phyloP scores from a whole-genome alignment of 2,797 vertebrate genomes.

The Loriculus beryllinus region DNA sequence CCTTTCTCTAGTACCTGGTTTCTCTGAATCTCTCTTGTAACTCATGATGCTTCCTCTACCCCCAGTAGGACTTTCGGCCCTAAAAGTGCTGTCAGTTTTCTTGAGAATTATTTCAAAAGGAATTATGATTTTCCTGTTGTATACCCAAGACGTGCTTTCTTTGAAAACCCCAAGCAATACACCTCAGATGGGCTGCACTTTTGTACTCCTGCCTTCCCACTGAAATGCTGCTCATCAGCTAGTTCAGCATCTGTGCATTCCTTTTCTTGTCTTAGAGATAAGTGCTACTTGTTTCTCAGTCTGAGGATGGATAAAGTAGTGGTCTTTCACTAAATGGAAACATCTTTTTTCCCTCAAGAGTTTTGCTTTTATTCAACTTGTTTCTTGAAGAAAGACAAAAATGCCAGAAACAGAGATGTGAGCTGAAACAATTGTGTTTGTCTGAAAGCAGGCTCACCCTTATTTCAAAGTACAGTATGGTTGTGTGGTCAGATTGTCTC shows the following conservation, averaged over 20 bases:
- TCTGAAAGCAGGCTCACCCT: not conserved
- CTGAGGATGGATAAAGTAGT: not conserved
- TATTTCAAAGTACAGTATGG: not conserved
- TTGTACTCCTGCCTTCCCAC: not conserved
- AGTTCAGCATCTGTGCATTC: not conserved
- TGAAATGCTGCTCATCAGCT: not conserved
- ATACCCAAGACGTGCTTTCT: not conserved
- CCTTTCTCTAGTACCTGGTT: not conserved
- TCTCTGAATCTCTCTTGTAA: not conserved
- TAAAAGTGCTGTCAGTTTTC: not conserved
- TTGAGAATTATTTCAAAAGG: not conserved
- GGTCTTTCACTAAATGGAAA: not conserved
- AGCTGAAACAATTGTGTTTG: constrained; percentile 3
- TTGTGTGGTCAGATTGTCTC: not conserved
- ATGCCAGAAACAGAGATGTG: not conserved
- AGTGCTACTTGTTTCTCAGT: not conserved
- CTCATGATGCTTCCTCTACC: not conserved
- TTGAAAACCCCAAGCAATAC: not conserved
- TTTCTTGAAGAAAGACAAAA: constrained; percentile 26
- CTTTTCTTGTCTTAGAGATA: not conserved
- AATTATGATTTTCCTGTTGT: not conserved
- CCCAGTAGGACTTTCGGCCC: not conserved
- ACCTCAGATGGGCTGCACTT: not conserved
- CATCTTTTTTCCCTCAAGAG: constrained; percentile 12
- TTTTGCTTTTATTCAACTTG: constrained; percentile 12